Percentiles rank a stretch among this genome's conserved stretches.
Evolutionary conservation across 2,113 vertebrate genomes (phyloP).

Genomic region (Pristiophorus japonicus): DNA sequence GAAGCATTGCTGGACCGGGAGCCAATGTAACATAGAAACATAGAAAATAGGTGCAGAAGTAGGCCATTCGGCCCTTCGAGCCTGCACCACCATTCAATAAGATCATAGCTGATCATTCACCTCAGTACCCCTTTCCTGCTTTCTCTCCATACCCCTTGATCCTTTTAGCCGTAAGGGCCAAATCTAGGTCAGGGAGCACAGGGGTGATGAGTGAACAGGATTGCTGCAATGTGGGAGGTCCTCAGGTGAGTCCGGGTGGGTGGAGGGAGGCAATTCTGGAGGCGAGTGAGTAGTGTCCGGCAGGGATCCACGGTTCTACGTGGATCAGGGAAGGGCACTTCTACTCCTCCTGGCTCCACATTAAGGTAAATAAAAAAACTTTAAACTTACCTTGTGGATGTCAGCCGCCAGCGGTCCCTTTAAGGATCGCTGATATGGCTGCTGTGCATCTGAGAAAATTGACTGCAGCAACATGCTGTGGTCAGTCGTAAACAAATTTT

Average conservation of each 20-base stretch:
- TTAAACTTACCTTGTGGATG: neutral
- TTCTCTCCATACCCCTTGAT: too few relatives aligned
- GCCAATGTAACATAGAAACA: too few relatives aligned
- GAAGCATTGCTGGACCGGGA: neutral
- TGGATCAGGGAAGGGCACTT: neutral
- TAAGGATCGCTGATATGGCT: neutral
- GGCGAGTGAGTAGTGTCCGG: neutral
- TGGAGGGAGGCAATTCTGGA: neutral
- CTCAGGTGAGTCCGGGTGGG: neutral
- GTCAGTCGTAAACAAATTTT: too few relatives aligned
- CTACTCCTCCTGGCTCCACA: neutral
- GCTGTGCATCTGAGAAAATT: neutral
- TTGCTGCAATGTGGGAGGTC: too few relatives aligned
- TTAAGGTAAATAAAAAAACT: neutral
- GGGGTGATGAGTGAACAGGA: neutral
- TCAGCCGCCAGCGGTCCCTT: too few relatives aligned
- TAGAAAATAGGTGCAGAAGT: too few relatives aligned
- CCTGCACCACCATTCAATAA: too few relatives aligned
- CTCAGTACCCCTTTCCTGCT: too few relatives aligned
- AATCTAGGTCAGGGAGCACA: neutral
- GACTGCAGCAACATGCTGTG: neutral
- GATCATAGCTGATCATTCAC: too few relatives aligned
- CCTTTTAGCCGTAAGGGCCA: too few relatives aligned
- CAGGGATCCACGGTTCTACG: neutral
- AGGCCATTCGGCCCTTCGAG: too few relatives aligned